Evolutionary conservation across 64 coral and sea anemone species (phyloP).

Genomic region (Stichodactyla helianthus): DNA sequence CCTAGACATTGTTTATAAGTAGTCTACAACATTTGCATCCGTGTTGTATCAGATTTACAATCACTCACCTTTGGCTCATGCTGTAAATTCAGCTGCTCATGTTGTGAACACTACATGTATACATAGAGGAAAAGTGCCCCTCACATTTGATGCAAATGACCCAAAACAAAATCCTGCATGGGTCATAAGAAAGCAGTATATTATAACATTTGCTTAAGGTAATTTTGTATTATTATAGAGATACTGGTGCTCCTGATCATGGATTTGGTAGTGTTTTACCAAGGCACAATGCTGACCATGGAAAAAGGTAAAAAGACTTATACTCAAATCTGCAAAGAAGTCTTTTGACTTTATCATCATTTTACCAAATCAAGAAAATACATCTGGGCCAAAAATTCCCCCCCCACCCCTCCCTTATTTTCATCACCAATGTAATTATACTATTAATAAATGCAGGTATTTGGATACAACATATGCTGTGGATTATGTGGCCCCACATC

Average conservation of each 20-base stretch:
- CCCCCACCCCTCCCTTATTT: neutral
- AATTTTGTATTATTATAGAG: conserved; percentile 30
- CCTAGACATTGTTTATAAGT: too few species aligned
- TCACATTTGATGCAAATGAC: too few species aligned
- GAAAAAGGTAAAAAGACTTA: conserved; percentile 62
- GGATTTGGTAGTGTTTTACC: conserved; percentile 95
- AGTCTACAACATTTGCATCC: too few species aligned
- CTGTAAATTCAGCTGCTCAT: too few species aligned
- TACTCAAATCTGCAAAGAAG: neutral
- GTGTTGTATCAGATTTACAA: too few species aligned
- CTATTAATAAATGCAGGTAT: conserved; percentile 47
- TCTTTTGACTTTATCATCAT: too few species aligned
- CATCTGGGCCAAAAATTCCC: neutral
- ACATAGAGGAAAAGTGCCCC: too few species aligned
- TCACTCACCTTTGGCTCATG: too few species aligned
- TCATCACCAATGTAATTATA: neutral
- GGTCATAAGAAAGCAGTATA: too few species aligned
- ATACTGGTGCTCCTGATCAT: conserved; percentile 83
- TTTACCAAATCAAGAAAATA: neutral
- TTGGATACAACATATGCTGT: conserved; percentile 91
- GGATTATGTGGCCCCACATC: conserved; percentile 75
- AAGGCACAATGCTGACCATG: conserved; percentile 75
- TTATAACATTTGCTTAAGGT: too few species aligned
- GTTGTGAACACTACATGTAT: too few species aligned
- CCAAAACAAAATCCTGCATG: too few species aligned